Base-by-base conservation (phyloP, 2,113 vertebrate species). In the Romanogobio albipinnatus region DNA sequence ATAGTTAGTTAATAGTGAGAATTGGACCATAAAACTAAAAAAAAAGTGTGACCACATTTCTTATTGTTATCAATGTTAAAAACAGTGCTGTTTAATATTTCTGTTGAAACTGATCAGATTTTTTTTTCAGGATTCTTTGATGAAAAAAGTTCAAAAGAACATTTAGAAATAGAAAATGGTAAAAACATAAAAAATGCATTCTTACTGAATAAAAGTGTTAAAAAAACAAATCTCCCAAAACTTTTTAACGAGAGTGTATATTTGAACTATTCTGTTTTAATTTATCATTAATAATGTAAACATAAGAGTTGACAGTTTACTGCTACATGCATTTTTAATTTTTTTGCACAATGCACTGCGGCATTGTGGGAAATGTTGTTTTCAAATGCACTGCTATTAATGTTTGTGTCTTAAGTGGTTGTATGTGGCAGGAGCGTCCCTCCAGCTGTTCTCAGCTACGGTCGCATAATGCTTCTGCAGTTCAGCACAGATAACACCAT, bases 401-500 rank as follows among this genome's bases (percentile, higher is more conserved):
- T 22, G 3, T 76, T 26, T 81, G 26, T 71, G 13, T 85, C 81
- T 81, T 75, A 43, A 97, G 96, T 91, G 14, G 88, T 90, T 26
- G 83, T 96, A 9, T 97, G 96, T 58, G 96, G 96, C 3, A 86
- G 88, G 85, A 76, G 11, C 0, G 1, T 92, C 0, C 95, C 95
- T 33, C 90, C 91, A 1, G 92, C 95, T 2, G 91, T 96, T 80
- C 83, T 96, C 79, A 97, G 95, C 91, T 91, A 90, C 78, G 91
- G 91, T 58, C 90, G 85, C 17, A 1, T 93, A 53, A 95, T 97
- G 96, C 76, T 95, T 53, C 88, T 96, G 59, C 91, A 83, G 26
- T 96, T 98, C 89, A 89, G 64, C 9, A 93, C 94, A 0, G 95
- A 96, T 90, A 89, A 91, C 91, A 94, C 90, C 1, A 56, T 91